Base-by-base conservation (phyloP, 2,888 invertebrate genomes). In the Nomada ferruginata region DNA sequence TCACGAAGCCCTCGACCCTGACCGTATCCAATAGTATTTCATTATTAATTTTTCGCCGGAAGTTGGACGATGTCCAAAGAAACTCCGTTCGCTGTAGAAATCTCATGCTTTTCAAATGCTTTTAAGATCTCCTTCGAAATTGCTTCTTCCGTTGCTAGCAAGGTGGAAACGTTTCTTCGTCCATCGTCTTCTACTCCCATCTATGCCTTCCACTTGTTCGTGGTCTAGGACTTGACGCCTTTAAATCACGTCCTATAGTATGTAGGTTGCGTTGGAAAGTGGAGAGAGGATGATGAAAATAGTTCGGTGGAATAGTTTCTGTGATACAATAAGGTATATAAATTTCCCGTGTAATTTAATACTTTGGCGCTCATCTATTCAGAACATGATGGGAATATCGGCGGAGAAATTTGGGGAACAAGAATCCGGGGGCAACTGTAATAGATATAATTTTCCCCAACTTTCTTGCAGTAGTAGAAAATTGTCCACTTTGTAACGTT, bases 11-110 rank as follows among this genome's bases (percentile, higher is more conserved):
- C 44, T 73, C 76, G 70, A 74, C 65, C 76, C 76, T 75, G 74
- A 68, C 78, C 77, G 42, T 75, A 23, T 77, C 63, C 64, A 60
- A 52, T 74, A 52, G 68, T 75, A 72, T 72, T 78, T 72, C 71
- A 75, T 83, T 82, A 82, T 78, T 78, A 82, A 83, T 78, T 75
- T 76, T 78, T 75, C 74, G 36, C n/a, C 59, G 26, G 29, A 52
- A 50, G 23, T 64, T 63, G 81, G 76, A 61, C 60, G 7, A 15
- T 10, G 42, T 26, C 52, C 44, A 70, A 70, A 70, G 73, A 60
- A 65, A 60, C 23, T 64, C 73, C 18, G 5, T 50, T 20, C 36
- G 15, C 36, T 15, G 57, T 68, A 55, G 59, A 68, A 52, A 64
- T 55, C 64, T 50, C 71, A 66, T 70, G 71, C 57, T 69, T 70